These are phyloP conservation scores for Cheilosia impressa DNA, from an alignment of 2,888 invertebrate species.

Conservation along the genomic window DNA sequence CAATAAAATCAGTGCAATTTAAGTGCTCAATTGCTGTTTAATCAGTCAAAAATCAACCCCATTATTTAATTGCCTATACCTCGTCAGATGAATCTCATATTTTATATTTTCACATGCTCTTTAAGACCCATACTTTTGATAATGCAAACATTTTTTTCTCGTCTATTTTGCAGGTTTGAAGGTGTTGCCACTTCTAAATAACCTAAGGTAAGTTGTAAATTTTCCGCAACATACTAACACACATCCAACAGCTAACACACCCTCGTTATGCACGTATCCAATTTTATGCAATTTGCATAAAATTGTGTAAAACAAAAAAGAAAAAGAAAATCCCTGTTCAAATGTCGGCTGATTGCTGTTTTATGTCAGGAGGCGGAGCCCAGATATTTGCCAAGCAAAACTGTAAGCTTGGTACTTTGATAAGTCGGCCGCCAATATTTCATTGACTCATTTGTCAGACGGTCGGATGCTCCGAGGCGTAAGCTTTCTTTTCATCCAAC, in stretches of 20 bases:
- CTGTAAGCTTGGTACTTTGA: slow-evolving; percentile 49
- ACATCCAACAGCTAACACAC: slow-evolving; percentile 28
- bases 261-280: slow-evolving; percentile 27
- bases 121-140: background rate
- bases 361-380: slow-evolving; percentile 58
- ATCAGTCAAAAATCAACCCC: background rate
- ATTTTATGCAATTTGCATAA: slow-evolving; percentile 54
- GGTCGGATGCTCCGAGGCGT: background rate
- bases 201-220: slow-evolving; percentile 89
- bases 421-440: slow-evolving; percentile 29
- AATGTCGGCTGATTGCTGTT: slow-evolving; percentile 34
- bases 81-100: background rate
- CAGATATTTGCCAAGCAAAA: slow-evolving; percentile 34
- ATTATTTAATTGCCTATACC: background rate
- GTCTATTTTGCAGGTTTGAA: slow-evolving; percentile 89
- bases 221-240: slow-evolving; percentile 10
- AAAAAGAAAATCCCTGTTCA: slow-evolving; percentile 2
- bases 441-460: slow-evolving; percentile 20
- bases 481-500: slow-evolving; percentile 25
- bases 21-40: background rate
- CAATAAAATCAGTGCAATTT: too few species aligned
- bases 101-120: background rate
- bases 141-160: slow-evolving; percentile 37
- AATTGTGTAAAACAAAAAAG: slow-evolving; percentile 8
- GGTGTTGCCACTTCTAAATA: slow-evolving; percentile 92